Evolutionary conservation across 2,797 vertebrate species (phyloP).

Genomic region (Perodicticus potto): DNA sequence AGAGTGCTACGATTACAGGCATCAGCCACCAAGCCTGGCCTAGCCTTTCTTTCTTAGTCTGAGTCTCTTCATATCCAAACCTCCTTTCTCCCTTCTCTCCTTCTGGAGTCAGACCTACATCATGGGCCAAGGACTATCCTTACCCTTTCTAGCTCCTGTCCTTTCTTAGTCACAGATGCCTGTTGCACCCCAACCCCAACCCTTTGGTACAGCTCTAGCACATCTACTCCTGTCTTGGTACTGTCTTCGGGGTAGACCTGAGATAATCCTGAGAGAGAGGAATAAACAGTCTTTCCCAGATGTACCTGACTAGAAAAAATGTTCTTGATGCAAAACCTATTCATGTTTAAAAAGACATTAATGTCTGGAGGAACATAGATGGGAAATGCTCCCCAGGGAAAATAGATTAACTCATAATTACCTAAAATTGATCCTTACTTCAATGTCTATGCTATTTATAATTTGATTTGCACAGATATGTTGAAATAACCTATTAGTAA

Average conservation of each 20-base stretch:
- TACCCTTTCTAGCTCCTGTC: background rate
- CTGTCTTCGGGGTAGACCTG: background rate
- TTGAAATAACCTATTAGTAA: background rate
- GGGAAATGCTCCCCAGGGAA: background rate
- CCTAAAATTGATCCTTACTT: background rate
- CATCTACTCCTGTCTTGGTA: background rate
- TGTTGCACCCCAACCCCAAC: too few species aligned
- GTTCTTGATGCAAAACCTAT: background rate
- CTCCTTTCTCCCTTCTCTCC: background rate
- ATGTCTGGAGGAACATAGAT: background rate
- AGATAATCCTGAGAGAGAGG: background rate
- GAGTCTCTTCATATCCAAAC: background rate
- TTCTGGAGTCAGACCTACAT: background rate
- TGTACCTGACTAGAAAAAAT: background rate
- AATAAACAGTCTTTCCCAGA: background rate
- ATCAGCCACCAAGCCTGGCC: background rate
- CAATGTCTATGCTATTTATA: slow-evolving; percentile 30
- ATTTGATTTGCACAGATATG: background rate
- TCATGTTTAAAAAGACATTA: background rate
- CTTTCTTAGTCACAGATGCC: background rate
- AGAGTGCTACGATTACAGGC: too few species aligned
- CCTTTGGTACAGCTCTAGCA: background rate
- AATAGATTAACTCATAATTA: background rate
- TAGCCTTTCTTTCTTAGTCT: background rate
- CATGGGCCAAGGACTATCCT: background rate